These are phyloP conservation scores for Phyllopteryx taeniolatus DNA, from an alignment of 2,113 vertebrate genomes.

Conservation along the genomic window DNA sequence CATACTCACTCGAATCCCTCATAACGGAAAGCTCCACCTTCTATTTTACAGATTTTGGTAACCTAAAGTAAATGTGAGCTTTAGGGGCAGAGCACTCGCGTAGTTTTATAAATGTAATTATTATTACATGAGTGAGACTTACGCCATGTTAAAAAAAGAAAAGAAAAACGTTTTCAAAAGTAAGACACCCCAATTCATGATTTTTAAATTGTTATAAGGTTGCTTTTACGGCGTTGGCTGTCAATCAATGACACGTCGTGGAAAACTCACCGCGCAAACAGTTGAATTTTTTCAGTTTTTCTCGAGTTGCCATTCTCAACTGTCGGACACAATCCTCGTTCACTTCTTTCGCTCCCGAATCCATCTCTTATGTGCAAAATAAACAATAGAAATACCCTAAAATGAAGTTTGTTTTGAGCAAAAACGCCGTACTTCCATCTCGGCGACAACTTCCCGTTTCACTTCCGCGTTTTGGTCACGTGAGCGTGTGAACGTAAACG, in stretches of 20 bases:
- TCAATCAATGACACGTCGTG: too few species aligned
- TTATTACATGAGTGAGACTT: too few species aligned
- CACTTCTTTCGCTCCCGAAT: slow-evolving; percentile 30
- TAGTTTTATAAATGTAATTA: too few species aligned
- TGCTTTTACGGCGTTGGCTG: background rate
- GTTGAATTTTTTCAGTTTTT: slow-evolving; percentile 74
- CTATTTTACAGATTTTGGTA: too few species aligned
- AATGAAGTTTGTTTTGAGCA: background rate
- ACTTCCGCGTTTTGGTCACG: slow-evolving; percentile 1
- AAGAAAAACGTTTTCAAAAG: too few species aligned
- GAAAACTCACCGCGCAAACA: slow-evolving; percentile 49
- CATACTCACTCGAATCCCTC: too few species aligned
- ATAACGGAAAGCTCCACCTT: too few species aligned
- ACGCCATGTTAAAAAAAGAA: too few species aligned
- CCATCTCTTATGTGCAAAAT: background rate
- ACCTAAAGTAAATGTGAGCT: too few species aligned
- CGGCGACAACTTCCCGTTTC: background rate
- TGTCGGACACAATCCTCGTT: slow-evolving; percentile 17
- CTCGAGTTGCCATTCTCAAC: slow-evolving; percentile 62
- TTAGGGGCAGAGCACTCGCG: too few species aligned
- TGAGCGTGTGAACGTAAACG: background rate
- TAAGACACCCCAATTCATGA: background rate
- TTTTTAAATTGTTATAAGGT: background rate
- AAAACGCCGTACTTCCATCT: background rate
- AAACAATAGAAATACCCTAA: too few species aligned